These are phyloP conservation scores for Anarrhichthys ocellatus DNA, from an alignment of 2,113 vertebrate species.

Conservation along the genomic window DNA sequence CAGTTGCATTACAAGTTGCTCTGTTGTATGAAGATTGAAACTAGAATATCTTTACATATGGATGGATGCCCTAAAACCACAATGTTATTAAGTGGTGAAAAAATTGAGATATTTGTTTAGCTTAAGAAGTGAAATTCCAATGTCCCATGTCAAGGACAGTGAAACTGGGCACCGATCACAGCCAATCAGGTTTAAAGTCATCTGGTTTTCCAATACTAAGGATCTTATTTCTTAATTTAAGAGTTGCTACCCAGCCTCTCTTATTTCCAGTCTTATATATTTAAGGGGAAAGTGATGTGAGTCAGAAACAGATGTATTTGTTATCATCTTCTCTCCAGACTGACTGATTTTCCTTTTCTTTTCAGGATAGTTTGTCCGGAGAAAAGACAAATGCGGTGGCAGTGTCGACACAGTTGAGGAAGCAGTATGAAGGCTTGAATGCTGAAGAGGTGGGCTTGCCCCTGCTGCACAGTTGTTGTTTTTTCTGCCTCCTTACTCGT, in stretches of 20 bases:
- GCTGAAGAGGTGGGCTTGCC: constrained; percentile 38
- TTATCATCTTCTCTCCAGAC: neutral
- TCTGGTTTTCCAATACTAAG: constrained; percentile 6
- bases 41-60: neutral
- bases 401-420: neutral
- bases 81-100: neutral
- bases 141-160: neutral
- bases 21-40: neutral
- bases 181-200: constrained; percentile 4
- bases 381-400: constrained; percentile 9
- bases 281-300: neutral
- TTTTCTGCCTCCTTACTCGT: constrained; percentile 2
- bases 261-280: constrained; percentile 14
- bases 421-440: constrained; percentile 54
- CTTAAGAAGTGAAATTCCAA: constrained; percentile 3
- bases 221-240: constrained; percentile 15
- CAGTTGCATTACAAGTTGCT: neutral
- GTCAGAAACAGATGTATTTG: neutral
- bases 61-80: neutral
- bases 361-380: constrained; percentile 41
- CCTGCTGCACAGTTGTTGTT: neutral
- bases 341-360: constrained; percentile 32
- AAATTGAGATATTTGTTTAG: neutral
- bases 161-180: constrained; percentile 5
- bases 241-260: neutral